These are phyloP conservation scores for Tinamus guttatus DNA, from an alignment of 2,113 vertebrate genomes.

Conservation along the genomic window DNA sequence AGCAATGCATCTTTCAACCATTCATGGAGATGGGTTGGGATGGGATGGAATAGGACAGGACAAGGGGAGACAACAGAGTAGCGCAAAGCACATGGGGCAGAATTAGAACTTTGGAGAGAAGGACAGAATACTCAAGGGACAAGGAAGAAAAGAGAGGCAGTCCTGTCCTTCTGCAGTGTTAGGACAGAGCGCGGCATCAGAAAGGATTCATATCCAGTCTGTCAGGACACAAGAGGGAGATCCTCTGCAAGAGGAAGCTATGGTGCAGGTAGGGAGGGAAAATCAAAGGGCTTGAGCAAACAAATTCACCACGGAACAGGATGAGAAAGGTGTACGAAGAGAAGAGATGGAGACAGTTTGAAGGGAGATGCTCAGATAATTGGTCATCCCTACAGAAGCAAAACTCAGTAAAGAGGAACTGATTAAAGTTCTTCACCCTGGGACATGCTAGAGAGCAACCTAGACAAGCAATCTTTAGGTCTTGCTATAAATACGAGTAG, in stretches of 20 bases:
- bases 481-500: not conserved
- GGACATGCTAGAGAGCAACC: not conserved
- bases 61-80: accelerated
- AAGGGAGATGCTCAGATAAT: not conserved
- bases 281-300: not conserved
- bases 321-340: not conserved
- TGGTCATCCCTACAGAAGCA: not conserved
- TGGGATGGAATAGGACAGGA: not conserved
- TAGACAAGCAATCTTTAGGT: not conserved
- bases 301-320: not conserved
- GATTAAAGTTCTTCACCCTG: not conserved
- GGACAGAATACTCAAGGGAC: not conserved
- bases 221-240: not conserved
- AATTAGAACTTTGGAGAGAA: not conserved
- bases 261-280: not conserved
- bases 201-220: not conserved
- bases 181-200: not conserved
- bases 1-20: not conserved
- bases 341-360: not conserved
- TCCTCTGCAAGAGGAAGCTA: not conserved
- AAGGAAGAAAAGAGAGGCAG: not conserved
- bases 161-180: not conserved
- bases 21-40: not conserved
- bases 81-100: not conserved
- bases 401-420: not conserved